Percentiles rank a stretch among this genome's conserved stretches.
Evolutionary conservation across 2,797 vertebrate genomes (phyloP).

Genomic region (Sebastes oblongus): DNA sequence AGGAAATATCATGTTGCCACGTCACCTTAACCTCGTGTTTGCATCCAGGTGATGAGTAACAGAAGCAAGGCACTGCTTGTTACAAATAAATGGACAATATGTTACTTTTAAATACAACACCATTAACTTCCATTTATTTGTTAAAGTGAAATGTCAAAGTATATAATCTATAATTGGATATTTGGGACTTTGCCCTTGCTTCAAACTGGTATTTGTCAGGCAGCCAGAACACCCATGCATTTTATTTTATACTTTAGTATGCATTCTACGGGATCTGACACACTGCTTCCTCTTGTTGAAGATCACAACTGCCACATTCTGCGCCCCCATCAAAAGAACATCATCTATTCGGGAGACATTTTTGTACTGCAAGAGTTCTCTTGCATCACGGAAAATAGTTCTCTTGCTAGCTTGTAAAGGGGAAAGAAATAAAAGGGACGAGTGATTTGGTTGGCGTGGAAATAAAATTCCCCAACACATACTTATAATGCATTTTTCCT

Average conservation of each 20-base stretch:
- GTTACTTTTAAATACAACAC: too few species aligned
- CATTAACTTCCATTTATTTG: not conserved
- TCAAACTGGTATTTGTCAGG: not conserved
- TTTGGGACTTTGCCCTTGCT: not conserved
- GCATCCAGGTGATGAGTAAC: not conserved
- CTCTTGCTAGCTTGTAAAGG: not conserved
- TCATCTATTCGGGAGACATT: not conserved
- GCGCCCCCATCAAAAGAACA: not conserved
- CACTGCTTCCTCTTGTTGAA: not conserved
- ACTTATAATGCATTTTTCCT: not conserved
- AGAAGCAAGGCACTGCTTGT: not conserved
- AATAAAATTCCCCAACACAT: not conserved
- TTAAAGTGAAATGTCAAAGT: not conserved
- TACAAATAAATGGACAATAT: not conserved
- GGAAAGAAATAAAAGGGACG: not conserved
- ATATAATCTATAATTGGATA: not conserved
- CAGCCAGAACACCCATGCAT: not conserved
- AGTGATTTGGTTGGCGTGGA: not conserved
- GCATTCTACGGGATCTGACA: not conserved
- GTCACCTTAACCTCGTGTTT: not conserved
- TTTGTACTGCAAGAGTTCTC: not conserved
- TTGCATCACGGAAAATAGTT: not conserved
- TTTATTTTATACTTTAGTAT: not conserved
- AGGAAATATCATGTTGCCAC: not conserved
- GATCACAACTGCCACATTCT: not conserved